Evolutionary conservation across 2,888 invertebrate genomes (phyloP).

Genomic region (Emmelina monodactyla): DNA sequence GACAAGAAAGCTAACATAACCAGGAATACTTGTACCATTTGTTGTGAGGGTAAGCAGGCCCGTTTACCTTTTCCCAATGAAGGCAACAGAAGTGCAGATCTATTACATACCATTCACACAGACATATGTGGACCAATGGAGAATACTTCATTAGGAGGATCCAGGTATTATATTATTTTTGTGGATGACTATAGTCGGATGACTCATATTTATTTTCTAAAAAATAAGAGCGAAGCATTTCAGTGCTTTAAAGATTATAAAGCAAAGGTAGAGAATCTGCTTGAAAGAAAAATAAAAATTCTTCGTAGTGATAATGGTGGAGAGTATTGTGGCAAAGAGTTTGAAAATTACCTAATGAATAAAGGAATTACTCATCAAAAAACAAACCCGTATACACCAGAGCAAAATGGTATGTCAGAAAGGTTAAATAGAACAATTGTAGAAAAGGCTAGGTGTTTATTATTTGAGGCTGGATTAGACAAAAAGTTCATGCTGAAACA

Average conservation of each 20-base stretch:
- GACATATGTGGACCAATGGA: conserved; percentile 2
- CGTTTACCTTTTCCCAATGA: conserved; percentile 18
- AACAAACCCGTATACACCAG: conserved; percentile 6
- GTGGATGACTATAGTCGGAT: conserved; percentile 20
- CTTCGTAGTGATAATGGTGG: background rate
- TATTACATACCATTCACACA: conserved; percentile 5
- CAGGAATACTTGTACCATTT: conserved; percentile 12
- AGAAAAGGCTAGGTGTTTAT: no score
- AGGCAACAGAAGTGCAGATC: conserved; percentile 5
- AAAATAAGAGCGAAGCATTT: conserved; percentile 8
- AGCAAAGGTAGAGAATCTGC: conserved; percentile 8
- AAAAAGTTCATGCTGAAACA: no score
- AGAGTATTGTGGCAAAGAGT: no score
- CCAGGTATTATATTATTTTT: conserved; percentile 16
- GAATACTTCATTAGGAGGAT: conserved; percentile 3
- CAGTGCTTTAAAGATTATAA: conserved; percentile 11
- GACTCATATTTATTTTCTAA: conserved; percentile 6
- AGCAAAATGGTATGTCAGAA: conserved; percentile 13
- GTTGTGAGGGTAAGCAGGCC: conserved; percentile 15
- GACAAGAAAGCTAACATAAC: conserved; percentile 10
- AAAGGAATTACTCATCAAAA: conserved; percentile 5
- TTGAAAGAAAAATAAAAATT: background rate
- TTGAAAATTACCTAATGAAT: no score
- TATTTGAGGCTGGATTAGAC: no score
- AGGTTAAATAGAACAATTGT: conserved; percentile 8